Conservation (phyloP, 2,888 invertebrate genomes). For the Xanthostigma xanthostigma region DNA sequence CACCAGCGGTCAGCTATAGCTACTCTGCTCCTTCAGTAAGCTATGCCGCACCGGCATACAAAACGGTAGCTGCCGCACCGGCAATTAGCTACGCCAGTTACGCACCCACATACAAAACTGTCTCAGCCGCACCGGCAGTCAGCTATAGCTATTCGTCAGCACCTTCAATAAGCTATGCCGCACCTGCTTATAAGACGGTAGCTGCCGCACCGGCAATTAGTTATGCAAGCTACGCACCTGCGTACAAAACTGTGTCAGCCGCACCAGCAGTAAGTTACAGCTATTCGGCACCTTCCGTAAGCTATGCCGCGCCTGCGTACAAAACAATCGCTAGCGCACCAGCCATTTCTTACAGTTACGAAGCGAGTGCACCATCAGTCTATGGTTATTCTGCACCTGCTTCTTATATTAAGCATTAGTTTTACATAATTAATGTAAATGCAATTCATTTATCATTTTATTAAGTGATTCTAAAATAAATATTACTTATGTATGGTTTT, state of each 20-base stretch:
- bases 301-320: conserved; percentile 1
- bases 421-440: too few relatives aligned
- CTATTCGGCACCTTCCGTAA: neutral
- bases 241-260: conserved; percentile 10
- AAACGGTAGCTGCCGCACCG: neutral
- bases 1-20: conserved; percentile 1
- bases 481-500: too few relatives aligned
- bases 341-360: conserved; percentile 16
- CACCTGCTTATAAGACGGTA: neutral
- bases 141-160: neutral
- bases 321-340: conserved; percentile 10
- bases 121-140: conserved; percentile 8
- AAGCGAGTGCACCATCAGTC: neutral
- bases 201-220: conserved; percentile 8
- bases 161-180: conserved; percentile 9
- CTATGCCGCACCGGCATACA: neutral
- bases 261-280: conserved; percentile 7
- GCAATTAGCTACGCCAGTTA: conserved; percentile 10
- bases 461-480: too few relatives aligned
- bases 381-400: too few relatives aligned
- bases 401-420: too few relatives aligned
- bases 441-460: too few relatives aligned
- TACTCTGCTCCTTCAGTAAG: conserved; percentile 1
- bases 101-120: conserved; percentile 6
- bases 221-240: conserved; percentile 13